Conservation (phyloP, 1,140 invertebrate genomes). For the Chelonus insularis region DNA sequence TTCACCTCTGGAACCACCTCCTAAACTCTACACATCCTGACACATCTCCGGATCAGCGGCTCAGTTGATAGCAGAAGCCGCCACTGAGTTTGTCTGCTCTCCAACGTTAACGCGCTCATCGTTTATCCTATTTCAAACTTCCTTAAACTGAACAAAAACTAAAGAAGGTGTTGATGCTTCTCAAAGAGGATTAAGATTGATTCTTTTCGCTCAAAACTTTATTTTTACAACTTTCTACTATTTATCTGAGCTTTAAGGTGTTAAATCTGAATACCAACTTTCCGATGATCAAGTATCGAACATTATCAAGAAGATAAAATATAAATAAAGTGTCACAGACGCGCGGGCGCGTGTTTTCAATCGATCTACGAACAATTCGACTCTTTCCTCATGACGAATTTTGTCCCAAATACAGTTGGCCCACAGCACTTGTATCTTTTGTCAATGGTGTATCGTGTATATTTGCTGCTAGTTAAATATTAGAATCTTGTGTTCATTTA, state of each 20-base stretch:
- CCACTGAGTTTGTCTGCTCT: conserved; percentile 10
- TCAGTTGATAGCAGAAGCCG: conserved; percentile 27
- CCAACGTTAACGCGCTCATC: neutral
- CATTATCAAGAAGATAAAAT: neutral
- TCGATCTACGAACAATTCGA: conserved; percentile 26
- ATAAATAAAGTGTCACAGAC: conserved; percentile 23
- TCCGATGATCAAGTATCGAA: conserved; percentile 4
- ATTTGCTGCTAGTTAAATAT: too few relatives aligned
- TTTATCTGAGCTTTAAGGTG: too few relatives aligned
- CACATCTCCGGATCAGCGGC: conserved; percentile 25
- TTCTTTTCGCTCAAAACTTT: too few relatives aligned
- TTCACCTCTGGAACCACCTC: conserved; percentile 12
- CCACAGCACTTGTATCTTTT: neutral
- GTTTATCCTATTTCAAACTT: neutral
- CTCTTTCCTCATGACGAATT: conserved; percentile 23
- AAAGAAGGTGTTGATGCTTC: neutral
- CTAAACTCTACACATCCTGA: conserved; percentile 22
- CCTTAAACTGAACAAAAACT: too few relatives aligned
- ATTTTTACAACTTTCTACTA: too few relatives aligned
- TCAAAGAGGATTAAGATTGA: neutral
- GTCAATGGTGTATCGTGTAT: too few relatives aligned
- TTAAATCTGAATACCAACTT: neutral
- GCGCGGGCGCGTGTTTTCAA: conserved; percentile 27
- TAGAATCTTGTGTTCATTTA: too few relatives aligned
- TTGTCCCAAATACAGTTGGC: conserved; percentile 16